Conservation (phyloP, 2,888 invertebrate species). For the Hesperia comma region DNA sequence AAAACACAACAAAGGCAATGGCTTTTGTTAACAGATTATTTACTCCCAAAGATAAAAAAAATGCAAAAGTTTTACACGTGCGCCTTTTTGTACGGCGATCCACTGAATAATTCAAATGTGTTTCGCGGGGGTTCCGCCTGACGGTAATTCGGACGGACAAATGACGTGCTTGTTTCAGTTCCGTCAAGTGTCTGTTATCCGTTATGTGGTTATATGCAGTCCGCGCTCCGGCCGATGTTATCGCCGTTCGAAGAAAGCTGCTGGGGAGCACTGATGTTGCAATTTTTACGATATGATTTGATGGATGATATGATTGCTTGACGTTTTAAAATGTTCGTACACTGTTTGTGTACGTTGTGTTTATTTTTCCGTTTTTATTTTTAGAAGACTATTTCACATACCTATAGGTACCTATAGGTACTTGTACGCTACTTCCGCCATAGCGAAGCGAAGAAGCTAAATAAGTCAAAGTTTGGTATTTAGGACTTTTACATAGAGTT, state of each 20-base stretch:
- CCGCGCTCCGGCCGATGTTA: not conserved
- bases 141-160: constrained; percentile 45
- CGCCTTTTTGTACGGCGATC: constrained; percentile 41
- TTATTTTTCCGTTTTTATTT: no score
- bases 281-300: not conserved
- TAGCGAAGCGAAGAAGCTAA: no score
- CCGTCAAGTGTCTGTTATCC: constrained; percentile 26
- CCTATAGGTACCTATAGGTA: no score
- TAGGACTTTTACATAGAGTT: no score
- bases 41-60: constrained; percentile 22
- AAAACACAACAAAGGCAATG: constrained; percentile 6
- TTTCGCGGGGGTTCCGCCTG: constrained; percentile 41
- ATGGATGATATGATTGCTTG: not conserved
- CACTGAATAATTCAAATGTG: constrained; percentile 50
- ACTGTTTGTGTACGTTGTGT: no score
- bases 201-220: not conserved
- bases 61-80: constrained; percentile 45
- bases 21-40: constrained; percentile 31
- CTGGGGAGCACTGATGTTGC: not conserved
- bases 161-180: constrained; percentile 42
- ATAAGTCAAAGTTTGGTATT: no score
- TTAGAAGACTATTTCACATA: no score
- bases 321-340: not conserved
- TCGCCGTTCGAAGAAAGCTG: constrained; percentile 4
- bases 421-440: no score